These are phyloP conservation scores for Hystrix brachyura DNA, from an alignment of 2,113 vertebrate species.

Conservation along the genomic window DNA sequence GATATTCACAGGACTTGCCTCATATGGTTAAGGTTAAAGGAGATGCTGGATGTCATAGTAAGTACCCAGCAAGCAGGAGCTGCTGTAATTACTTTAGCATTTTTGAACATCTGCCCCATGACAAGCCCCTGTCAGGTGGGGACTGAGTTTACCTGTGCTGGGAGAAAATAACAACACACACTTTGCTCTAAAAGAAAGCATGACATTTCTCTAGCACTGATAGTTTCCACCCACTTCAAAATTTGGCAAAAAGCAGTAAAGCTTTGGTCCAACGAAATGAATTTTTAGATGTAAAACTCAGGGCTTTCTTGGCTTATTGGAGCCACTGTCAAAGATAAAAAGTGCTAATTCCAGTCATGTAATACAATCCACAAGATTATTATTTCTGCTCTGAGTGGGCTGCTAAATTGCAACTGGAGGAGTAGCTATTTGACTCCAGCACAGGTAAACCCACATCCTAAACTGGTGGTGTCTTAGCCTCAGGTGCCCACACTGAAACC, in stretches of 20 bases:
- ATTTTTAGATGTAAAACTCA: slow-evolving; percentile 2
- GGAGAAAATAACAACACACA: not conserved
- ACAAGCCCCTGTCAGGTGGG: not conserved
- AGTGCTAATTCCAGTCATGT: not conserved
- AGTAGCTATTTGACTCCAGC: not conserved
- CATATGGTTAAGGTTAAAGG: not conserved
- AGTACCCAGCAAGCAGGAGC: too few relatives aligned
- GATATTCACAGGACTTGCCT: not conserved
- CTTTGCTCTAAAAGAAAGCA: not conserved
- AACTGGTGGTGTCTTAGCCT: accelerated
- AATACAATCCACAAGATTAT: not conserved
- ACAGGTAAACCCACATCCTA: not conserved
- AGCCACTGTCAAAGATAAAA: slow-evolving; percentile 29
- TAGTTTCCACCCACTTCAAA: not conserved
- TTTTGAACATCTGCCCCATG: not conserved
- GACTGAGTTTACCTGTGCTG: not conserved
- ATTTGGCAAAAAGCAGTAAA: not conserved
- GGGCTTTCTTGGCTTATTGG: not conserved
- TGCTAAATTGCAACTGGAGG: not conserved
- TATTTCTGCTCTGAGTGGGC: not conserved
- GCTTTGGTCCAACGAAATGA: slow-evolving; percentile 12
- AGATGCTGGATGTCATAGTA: not conserved
- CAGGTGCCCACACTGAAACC: accelerated
- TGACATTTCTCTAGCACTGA: not conserved
- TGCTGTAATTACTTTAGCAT: not conserved